Evolutionary conservation across 2,113 vertebrate genomes (phyloP), one percentile per base, ranked within the genome.

Genomic region (Tenebrosternarchus preto): DNA sequence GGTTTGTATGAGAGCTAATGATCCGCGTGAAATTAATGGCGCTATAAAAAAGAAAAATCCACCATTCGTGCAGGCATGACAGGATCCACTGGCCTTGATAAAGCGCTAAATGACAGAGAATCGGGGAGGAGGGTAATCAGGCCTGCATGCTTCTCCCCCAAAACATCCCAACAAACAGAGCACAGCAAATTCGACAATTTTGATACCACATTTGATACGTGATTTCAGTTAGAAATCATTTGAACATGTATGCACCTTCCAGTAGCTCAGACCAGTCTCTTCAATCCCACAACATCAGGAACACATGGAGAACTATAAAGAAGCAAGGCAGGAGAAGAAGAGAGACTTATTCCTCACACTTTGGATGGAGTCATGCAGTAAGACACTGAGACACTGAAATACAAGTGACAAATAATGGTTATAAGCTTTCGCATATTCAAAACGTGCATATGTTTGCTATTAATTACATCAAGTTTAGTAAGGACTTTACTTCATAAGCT

Each of bases 31-130:
- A 97, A 99, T 96, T 94, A 98, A 98, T 98, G 96, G 94, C 71
- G 91, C 95, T 93, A 98, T 98, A 95, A 98, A 96, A 93, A 90
- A 96, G 96, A 98, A 95, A 96, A 96, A 97, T 96, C 93, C 92
- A 88, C 86, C 88, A 85, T 90, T 93, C 94, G 91, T 81, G 88
- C 87, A 33, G 91, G 91, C 93, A 90, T 95, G 95, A 94, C 92
- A 89, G 92, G 91, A 93, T 92, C 90, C 89, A 91, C 88, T 92
- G 94, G 93, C 94, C 95, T 94, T 95, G 95, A 96, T 95, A 95
- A 96, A 96, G 93, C 93, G 89, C 89, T 90, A 93, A 93, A 95
- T 93, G 93, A 89, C 91, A 93, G 92, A 94, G 94, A 95, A 96
- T 95, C 93, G 89, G 91, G 92, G 92, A 92, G 90, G 91, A 88